Percentiles rank a stretch among this genome's conserved stretches.
These are phyloP conservation scores for Neogale vison DNA, from an alignment of 2,113 vertebrate species.

Conservation along the genomic window DNA sequence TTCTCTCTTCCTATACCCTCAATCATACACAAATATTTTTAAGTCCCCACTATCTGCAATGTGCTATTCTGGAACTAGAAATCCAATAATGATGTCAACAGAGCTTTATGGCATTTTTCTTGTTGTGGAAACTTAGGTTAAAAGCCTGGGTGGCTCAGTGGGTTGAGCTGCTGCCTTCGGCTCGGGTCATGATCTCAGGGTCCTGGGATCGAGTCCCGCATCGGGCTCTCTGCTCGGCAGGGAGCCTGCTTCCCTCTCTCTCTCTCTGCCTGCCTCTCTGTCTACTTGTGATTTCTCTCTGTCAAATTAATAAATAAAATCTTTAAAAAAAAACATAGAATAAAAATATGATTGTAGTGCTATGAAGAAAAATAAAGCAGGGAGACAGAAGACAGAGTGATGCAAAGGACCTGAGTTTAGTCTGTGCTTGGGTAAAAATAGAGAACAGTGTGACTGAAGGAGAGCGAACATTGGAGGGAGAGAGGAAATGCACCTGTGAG, in stretches of 20 bases:
- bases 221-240: too few relatives aligned
- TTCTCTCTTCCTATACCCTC: background rate
- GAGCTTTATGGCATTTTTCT: background rate
- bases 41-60: background rate
- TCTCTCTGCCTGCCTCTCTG: too few relatives aligned
- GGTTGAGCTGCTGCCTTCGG: too few relatives aligned
- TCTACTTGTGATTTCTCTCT: too few relatives aligned
- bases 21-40: background rate
- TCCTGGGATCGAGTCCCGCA: too few relatives aligned
- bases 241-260: too few relatives aligned
- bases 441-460: background rate
- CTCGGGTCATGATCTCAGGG: too few relatives aligned
- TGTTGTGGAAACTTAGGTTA: background rate
- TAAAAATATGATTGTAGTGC: background rate
- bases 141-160: too few relatives aligned
- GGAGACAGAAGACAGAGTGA: background rate
- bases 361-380: background rate
- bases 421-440: background rate
- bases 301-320: too few relatives aligned
- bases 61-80: background rate
- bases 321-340: background rate
- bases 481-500: accelerated
- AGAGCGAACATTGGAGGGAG: accelerated
- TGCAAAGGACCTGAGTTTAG: background rate
- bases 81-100: background rate